Base-by-base conservation (phyloP, 2,888 invertebrate species). In the Macaria liturata region DNA sequence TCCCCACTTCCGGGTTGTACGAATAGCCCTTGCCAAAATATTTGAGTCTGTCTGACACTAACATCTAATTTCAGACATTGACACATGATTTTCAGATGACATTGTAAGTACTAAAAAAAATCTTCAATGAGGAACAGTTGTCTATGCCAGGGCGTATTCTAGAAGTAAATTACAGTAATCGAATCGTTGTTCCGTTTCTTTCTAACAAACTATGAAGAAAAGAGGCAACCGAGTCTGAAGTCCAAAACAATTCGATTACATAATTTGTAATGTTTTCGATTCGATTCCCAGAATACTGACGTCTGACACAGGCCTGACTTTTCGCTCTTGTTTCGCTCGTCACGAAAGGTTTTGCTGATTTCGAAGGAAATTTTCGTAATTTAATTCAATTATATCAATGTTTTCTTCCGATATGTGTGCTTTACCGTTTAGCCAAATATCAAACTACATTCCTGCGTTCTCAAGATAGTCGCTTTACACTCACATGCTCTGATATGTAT, bases 331-430 rank as follows among this genome's bases (percentile, higher is more conserved):
- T 91, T 90, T 90, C 82, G 90, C 89, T 89, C 79, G 88, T 91
- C 91, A 91, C 89, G 85, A 80, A 86, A 84, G 81, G 81, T 81
- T 87, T 86, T 51, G 51, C 51, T 51, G 45, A 51, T 45, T 51
- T 51, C 83, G 69, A 76, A 85, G 80, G 80, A 91, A 91, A 83
- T 91, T 91, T 86, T 78, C 85, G 86, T 89, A 86, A 83, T 84
- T 72, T 84, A 85, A 88, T 86, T 86, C 80, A 87, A 87, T 86
- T 88, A 84, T 68, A 20, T 32, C 55, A 46, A 47, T 69, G 69
- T 75, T 76, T 77, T 72, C 70, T 67, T 69, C 46, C 75, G 80
- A 83, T 84, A 91, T 91, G 91, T 81, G 75, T 77, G 67, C 64
- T 66, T 71, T 64, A 70, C 78, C 79, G 71, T 64, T 67, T 70